Evolutionary conservation across 2,797 vertebrate species (phyloP), one percentile per base, ranked within the genome.

Genomic region (Denticeps clupeoides): DNA sequence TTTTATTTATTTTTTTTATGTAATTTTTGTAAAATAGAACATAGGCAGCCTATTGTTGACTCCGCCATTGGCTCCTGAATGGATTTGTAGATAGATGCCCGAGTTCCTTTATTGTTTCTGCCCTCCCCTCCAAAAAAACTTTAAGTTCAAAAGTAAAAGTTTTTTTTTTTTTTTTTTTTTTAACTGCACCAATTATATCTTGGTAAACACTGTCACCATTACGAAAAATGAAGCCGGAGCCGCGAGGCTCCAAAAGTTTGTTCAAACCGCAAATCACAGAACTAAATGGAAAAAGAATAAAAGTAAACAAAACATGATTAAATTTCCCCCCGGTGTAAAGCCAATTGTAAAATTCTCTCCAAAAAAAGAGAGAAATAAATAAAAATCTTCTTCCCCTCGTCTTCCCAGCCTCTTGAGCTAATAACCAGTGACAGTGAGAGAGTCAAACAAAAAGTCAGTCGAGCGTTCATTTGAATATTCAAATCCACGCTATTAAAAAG

Each of bases 401-500:
- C 70, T 77, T 81, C 80, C 75, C 71, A 68, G 72, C 72, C 76
- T 79, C 74, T 82, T 71, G 69, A 81, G 75, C 77, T 82, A 82
- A 82, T 84, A 85, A 85, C 72, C 69, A 60, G 74, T 62, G 75
- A 80, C 67, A 71, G 71, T 68, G 72, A 72, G 68, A 77, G 72
- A 72, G 78, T 84, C 79, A 81, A 79, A 85, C 79, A 83, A 81
- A 82, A 82, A 79, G 83, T 81, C 78, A 80, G 76, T 77, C 81
- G 77, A 79, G 74, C 77, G 76, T 82, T 82, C 72, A 82, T 85
- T 79, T 82, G 77, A 83, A 83, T 83, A 83, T 83, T 83, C 75
- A 81, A 81, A 81, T 80, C 74, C 72, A 67, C 73, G 82, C 78
- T 81, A 80, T 80, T 80, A 78, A 81, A 82, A n/a, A 78, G 65